Conservation (phyloP, 2,888 invertebrate genomes). For the Bellardia pandia region DNA sequence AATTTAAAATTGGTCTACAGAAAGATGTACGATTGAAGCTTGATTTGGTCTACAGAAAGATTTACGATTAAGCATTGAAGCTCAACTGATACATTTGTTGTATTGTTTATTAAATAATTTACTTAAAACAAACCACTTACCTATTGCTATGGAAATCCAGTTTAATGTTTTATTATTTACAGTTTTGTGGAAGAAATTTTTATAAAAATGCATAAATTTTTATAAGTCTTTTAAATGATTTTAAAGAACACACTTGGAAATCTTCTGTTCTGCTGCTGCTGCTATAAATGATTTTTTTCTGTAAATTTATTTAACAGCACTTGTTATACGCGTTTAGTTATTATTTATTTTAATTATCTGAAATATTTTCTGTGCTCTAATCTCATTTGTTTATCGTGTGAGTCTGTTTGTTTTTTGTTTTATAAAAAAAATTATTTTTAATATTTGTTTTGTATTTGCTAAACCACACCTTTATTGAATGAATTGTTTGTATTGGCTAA, state of each 20-base stretch:
- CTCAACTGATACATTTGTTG: no score
- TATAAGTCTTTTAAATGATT: not conserved
- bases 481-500: conserved; percentile 68
- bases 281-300: not conserved
- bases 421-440: conserved; percentile 20
- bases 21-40: not conserved
- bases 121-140: conserved; percentile 44
- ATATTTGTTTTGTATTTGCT: conserved; percentile 47
- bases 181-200: conserved; percentile 29
- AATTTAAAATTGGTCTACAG: no score
- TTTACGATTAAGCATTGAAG: not conserved
- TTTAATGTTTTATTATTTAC: conserved; percentile 56
- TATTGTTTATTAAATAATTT: not conserved
- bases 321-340: conserved; percentile 40
- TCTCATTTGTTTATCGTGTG: conserved; percentile 68
- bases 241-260: not conserved
- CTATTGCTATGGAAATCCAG: conserved; percentile 72
- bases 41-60: not conserved
- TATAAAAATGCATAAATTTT: conserved; percentile 46
- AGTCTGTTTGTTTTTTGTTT: conserved; percentile 53
- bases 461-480: conserved; percentile 79
- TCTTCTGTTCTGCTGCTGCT: not conserved
- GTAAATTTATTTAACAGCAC: not conserved
- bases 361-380: conserved; percentile 64
- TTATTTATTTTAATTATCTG: conserved; percentile 20